Base-by-base conservation (phyloP, 1,140 invertebrate species). In the Hycleus cichorii region DNA sequence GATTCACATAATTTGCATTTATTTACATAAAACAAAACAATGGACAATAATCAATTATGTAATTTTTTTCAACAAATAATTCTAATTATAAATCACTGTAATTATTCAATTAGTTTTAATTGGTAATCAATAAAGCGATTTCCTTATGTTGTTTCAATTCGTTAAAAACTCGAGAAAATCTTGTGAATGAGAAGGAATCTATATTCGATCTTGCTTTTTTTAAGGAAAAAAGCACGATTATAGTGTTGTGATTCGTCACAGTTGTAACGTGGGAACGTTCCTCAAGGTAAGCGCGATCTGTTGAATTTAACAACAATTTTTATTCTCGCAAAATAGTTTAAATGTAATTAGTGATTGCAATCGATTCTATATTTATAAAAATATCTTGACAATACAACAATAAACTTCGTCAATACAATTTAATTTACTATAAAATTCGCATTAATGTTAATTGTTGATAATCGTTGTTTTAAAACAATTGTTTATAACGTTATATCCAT, bases 391-490 rank as follows among this genome's bases (percentile, higher is more conserved):
- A 18, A 18, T 18, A 18, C 18, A 18, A 18, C 18, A 18, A 18
- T 18, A 18, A 18, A 18, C 18, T 18, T 18, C 18, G 18, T 18
- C 18, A 18, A 18, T 18, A 18, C 18, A 18, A 18, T 18, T 18
- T 18, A 18, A 18, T 18, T 18, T 18, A 18, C 62, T 61, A 61
- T 58, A 57, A 65, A 67, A 67, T 67, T 65, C 55, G 54, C 61
- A 43, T 65, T 59, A 65, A 67, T 65, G 63, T 67, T 67, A 67
- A 67, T 65, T 65, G 59, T 61, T 58, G 59, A 56, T 65, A 64
- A 67, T 67, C 54, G 61, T 44, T 49, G 55, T 60, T 49, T 46
- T 45, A 18, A 32, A 10, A 50, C 53, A 39, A 62, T 64, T 62
- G 47, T 62, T 62, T 64, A 59, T 55, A 53, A 38, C 50, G 44